These are phyloP conservation scores for Pentalonia nigronervosa DNA, from an alignment of 1,140 invertebrate species.

Conservation along the genomic window DNA sequence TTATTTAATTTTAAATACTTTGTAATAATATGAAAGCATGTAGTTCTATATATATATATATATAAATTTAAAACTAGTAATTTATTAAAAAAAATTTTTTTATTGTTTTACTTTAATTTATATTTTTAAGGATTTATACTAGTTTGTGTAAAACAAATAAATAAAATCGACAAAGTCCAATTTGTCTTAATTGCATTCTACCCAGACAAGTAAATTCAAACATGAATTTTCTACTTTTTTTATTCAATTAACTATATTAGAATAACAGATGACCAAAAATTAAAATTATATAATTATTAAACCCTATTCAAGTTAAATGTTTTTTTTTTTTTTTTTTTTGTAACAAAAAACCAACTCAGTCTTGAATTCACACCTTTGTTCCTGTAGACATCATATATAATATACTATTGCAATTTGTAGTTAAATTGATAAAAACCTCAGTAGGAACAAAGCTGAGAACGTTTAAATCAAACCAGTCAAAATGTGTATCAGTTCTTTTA, in stretches of 20 bases:
- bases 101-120: not conserved
- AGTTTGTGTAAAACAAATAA: conserved; percentile 46
- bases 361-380: conserved; percentile 55
- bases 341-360: conserved; percentile 56
- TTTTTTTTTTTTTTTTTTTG: conserved; percentile 27
- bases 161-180: conserved; percentile 39
- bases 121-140: conserved; percentile 23
- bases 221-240: conserved; percentile 47
- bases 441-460: conserved; percentile 54
- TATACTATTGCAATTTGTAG: conserved; percentile 51
- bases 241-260: conserved; percentile 49
- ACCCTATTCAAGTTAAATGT: conserved; percentile 42
- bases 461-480: conserved; percentile 57
- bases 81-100: not conserved
- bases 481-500: conserved; percentile 55
- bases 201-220: conserved; percentile 53
- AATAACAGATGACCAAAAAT: conserved; percentile 45
- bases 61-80: not conserved
- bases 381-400: conserved; percentile 43
- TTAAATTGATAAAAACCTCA: conserved; percentile 42
- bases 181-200: conserved; percentile 53
- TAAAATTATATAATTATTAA: conserved; percentile 51
- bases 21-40: not conserved
- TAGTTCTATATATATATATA: not conserved
- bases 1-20: not conserved